Conservation (phyloP, 1,140 invertebrate genomes). For the Temnothorax curvispinosus region DNA sequence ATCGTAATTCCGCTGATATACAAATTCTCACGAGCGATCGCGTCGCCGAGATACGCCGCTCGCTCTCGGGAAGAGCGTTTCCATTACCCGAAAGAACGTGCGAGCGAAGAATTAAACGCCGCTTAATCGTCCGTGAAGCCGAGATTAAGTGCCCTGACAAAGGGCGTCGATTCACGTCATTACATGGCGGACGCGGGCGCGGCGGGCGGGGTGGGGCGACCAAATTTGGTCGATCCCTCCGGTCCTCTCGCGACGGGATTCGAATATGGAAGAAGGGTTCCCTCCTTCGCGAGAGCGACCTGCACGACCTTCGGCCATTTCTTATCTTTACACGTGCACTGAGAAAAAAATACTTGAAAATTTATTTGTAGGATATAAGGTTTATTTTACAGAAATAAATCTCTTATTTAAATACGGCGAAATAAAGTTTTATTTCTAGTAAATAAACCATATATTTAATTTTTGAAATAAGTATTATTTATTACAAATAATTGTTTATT, state of each 20-base stretch:
- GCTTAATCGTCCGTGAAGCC: slow-evolving; percentile 49
- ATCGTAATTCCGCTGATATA: slow-evolving; percentile 43
- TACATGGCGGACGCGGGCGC: not conserved
- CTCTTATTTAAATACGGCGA: too few relatives aligned
- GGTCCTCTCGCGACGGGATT: slow-evolving; percentile 1
- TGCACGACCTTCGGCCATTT: slow-evolving; percentile 63
- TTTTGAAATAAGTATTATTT: too few relatives aligned
- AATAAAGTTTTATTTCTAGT: too few relatives aligned
- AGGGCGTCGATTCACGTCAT: slow-evolving; percentile 46
- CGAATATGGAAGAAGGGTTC: not conserved
- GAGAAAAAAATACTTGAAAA: too few relatives aligned
- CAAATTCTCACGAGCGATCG: slow-evolving; percentile 44
- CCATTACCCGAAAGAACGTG: slow-evolving; percentile 21
- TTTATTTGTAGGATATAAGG: too few relatives aligned
- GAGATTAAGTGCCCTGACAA: slow-evolving; percentile 46
- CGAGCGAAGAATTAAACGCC: slow-evolving; percentile 44
- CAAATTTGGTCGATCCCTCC: slow-evolving; percentile 58
- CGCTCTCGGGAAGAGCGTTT: not conserved
- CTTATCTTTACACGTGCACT: slow-evolving; percentile 71
- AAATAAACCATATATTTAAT: too few relatives aligned
- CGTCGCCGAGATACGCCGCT: slow-evolving; percentile 18
- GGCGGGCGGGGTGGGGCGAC: not conserved
- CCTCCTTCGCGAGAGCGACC: slow-evolving; percentile 32
- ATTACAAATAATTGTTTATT: too few relatives aligned
- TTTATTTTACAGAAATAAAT: too few relatives aligned